phyloP scores from a whole-genome alignment of 2,113 vertebrate genomes.

The Talpa occidentalis region DNA sequence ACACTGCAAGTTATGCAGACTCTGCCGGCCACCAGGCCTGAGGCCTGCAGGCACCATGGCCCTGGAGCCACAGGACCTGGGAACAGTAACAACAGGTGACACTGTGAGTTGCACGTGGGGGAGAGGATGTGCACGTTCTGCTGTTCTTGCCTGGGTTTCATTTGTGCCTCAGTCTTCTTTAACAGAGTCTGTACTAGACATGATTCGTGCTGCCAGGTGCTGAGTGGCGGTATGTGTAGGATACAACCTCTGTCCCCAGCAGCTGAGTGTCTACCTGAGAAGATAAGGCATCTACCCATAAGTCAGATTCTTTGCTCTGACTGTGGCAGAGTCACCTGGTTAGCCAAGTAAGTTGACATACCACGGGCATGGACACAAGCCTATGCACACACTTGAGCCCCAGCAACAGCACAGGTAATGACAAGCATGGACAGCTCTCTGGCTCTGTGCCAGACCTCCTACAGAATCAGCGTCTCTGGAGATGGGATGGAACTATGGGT shows the following conservation, averaged over 20 bases:
- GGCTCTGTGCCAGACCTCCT: background rate
- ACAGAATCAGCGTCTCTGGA: background rate
- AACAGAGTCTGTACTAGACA: background rate
- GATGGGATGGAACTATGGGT: background rate
- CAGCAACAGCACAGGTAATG: background rate
- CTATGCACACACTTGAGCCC: background rate
- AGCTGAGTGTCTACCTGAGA: background rate
- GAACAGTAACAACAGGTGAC: background rate
- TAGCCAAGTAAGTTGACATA: background rate
- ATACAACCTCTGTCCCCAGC: background rate
- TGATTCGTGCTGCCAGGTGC: background rate
- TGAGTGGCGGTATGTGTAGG: background rate
- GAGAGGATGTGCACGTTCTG: background rate
- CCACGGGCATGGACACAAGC: background rate
- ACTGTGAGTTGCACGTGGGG: background rate
- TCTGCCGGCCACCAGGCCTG: constrained; percentile 47
- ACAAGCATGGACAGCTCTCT: background rate
- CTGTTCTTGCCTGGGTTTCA: background rate
- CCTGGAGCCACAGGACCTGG: background rate
- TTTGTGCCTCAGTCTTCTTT: background rate
- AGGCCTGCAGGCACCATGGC: constrained; percentile 52
- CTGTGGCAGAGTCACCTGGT: background rate
- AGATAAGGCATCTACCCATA: background rate
- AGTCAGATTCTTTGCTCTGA: background rate
- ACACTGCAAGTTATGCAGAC: constrained; percentile 48